Conservation (phyloP, 2,888 invertebrate species). For the Lottia scabra region DNA sequence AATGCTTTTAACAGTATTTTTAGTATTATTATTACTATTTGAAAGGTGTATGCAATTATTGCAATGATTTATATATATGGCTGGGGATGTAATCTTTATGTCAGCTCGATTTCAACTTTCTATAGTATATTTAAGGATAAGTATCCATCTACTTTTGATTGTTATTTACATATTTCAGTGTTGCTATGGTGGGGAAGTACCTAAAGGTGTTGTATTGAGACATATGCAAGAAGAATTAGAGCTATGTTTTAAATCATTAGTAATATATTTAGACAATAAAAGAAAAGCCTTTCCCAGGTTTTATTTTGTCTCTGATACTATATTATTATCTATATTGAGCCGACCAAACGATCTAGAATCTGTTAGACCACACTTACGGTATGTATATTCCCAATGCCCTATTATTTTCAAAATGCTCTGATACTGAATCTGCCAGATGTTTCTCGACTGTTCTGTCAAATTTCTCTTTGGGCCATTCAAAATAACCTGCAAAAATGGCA, state of each 20-base stretch:
- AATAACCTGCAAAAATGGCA: too few species aligned
- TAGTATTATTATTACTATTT: too few species aligned
- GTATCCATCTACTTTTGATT: background rate
- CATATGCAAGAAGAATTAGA: slow-evolving; percentile 68
- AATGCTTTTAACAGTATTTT: too few species aligned
- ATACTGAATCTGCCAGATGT: too few species aligned
- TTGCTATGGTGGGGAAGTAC: slow-evolving; percentile 68
- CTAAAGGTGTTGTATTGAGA: slow-evolving; percentile 65
- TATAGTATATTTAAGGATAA: too few species aligned
- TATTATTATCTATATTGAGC: slow-evolving; percentile 65
- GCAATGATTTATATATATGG: too few species aligned
- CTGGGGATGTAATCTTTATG: too few species aligned
- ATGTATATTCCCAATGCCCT: slow-evolving; percentile 17
- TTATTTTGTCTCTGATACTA: slow-evolving; percentile 67
- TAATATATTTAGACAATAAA: slow-evolving; percentile 67
- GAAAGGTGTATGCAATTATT: too few species aligned
- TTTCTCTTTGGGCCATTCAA: too few species aligned
- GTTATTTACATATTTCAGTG: slow-evolving; percentile 50
- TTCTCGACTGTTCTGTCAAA: background rate
- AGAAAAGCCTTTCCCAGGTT: slow-evolving; percentile 66
- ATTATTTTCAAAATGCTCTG: background rate
- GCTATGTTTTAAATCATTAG: slow-evolving; percentile 67
- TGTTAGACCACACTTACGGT: slow-evolving; percentile 66
- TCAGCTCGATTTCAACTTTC: too few species aligned
- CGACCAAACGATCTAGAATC: slow-evolving; percentile 65